These are phyloP conservation scores for Pelusios castaneus DNA, from an alignment of 2,113 vertebrate species.

Conservation along the genomic window DNA sequence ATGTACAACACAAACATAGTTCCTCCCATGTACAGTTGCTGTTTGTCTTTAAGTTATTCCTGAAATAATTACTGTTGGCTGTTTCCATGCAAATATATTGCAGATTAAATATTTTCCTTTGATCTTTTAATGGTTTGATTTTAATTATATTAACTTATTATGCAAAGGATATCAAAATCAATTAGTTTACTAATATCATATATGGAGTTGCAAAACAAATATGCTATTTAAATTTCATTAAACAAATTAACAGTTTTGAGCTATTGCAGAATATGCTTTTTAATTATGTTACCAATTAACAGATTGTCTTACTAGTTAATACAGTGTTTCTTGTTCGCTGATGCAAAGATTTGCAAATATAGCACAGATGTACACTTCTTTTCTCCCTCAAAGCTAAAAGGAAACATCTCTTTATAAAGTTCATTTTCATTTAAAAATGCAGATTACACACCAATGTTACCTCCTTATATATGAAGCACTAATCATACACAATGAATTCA, in stretches of 20 bases:
- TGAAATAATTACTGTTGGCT: slow-evolving; percentile 31
- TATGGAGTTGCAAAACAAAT: slow-evolving; percentile 65
- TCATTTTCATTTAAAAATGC: slow-evolving; percentile 71
- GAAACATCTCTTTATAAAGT: slow-evolving; percentile 63
- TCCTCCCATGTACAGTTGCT: neutral
- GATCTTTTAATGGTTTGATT: slow-evolving; percentile 59
- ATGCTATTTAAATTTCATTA: slow-evolving; percentile 65
- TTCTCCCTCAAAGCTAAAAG: slow-evolving; percentile 61
- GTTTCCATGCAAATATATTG: slow-evolving; percentile 1
- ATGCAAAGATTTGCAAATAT: slow-evolving; percentile 64
- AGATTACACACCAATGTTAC: slow-evolving; percentile 57
- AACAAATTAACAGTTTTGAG: slow-evolving; percentile 48
- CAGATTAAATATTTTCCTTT: slow-evolving; percentile 61
- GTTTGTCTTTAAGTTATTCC: neutral
- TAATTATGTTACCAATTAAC: slow-evolving; percentile 74
- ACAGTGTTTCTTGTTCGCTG: slow-evolving; percentile 58
- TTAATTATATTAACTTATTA: slow-evolving; percentile 69
- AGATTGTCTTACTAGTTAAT: slow-evolving; percentile 64
- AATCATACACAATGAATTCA: slow-evolving; percentile 64
- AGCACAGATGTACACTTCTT: slow-evolving; percentile 41
- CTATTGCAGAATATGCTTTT: slow-evolving; percentile 56
- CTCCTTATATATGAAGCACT: slow-evolving; percentile 51
- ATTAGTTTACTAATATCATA: slow-evolving; percentile 64
- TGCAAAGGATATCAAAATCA: slow-evolving; percentile 62
- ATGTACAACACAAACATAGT: neutral